Conservation (phyloP, 2,888 invertebrate genomes). For the Hemicrepidius hirtus region DNA sequence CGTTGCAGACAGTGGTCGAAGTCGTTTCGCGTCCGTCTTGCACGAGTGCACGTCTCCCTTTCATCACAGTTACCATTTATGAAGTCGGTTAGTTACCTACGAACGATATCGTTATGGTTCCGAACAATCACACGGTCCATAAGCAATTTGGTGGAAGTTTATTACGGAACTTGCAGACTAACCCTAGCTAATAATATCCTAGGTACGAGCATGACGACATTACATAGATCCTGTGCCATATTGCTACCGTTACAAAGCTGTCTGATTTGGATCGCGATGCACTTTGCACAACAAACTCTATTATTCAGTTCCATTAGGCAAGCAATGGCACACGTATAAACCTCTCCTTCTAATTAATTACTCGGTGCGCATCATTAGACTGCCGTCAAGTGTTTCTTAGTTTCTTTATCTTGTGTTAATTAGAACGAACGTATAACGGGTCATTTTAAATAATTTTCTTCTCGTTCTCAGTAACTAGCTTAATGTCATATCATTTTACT, state of each 20-base stretch:
- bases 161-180: conserved; percentile 20
- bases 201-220: conserved; percentile 1
- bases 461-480: neutral
- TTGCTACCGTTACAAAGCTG: neutral
- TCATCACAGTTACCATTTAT: conserved; percentile 42
- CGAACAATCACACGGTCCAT: conserved; percentile 37
- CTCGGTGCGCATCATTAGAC: conserved; percentile 25
- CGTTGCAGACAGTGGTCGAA: conserved; percentile 36
- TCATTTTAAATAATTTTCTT: conserved; percentile 5
- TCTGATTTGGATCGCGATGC: conserved; percentile 27
- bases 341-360: conserved; percentile 19
- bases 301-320: conserved; percentile 36
- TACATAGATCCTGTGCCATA: neutral
- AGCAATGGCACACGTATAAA: conserved; percentile 31
- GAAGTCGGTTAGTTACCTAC: conserved; percentile 39
- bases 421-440: conserved; percentile 16
- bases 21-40: conserved; percentile 42
- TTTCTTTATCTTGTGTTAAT: conserved; percentile 25
- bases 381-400: conserved; percentile 29
- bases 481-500: neutral
- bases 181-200: conserved; percentile 5
- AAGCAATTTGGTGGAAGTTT: conserved; percentile 39
- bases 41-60: conserved; percentile 43
- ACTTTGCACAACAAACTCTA: conserved; percentile 31
- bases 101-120: conserved; percentile 34